Percentiles rank a stretch among this genome's conserved stretches.
phyloP scores from a whole-genome alignment of 2,888 invertebrate genomes.

The Andrena camellia region DNA sequence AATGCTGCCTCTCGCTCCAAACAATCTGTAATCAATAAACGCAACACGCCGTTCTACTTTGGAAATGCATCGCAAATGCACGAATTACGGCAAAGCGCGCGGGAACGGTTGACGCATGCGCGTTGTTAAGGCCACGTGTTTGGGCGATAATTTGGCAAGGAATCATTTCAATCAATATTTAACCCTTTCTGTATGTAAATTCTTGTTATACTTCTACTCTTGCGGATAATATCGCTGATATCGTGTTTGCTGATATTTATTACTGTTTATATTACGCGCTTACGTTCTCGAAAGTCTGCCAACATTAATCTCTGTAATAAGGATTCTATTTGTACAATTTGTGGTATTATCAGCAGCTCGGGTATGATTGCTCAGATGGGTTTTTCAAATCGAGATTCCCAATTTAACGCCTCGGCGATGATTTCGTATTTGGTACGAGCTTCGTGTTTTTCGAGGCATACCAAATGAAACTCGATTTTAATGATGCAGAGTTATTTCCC shows the following conservation, averaged over 20 bases:
- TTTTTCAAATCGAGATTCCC: no score
- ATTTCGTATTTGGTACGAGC: background rate
- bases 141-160: background rate
- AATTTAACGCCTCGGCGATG: no score
- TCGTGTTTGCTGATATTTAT: no score
- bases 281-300: no score
- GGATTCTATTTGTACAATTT: background rate
- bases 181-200: background rate
- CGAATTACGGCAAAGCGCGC: background rate
- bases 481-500: background rate
- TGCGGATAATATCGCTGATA: no score
- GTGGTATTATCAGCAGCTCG: background rate
- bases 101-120: background rate
- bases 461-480: background rate
- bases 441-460: background rate
- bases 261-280: no score
- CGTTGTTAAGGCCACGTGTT: background rate
- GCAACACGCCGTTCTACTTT: background rate
- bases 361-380: no score
- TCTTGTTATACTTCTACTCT: background rate
- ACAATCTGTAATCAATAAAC: constrained; percentile 37
- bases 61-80: background rate
- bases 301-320: no score
- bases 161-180: background rate
- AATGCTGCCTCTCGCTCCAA: background rate